Percentiles rank a stretch among this genome's conserved stretches.
Evolutionary conservation across 2,113 vertebrate genomes (phyloP).

Genomic region (Mola mola): DNA sequence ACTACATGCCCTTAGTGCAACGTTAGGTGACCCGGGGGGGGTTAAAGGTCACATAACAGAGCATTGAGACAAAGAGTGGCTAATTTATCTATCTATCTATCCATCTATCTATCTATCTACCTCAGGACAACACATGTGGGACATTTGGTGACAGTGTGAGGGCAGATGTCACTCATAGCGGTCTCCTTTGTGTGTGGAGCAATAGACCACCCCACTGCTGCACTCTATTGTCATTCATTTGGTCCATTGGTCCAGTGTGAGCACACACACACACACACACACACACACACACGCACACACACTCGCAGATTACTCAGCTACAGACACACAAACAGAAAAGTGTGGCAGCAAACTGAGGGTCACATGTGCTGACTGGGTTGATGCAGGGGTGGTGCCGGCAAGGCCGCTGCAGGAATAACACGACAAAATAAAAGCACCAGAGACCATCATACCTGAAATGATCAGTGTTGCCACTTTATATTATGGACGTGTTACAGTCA

Average conservation of each 20-base stretch:
- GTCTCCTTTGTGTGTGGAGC: conserved; percentile 79
- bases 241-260: conserved; percentile 64
- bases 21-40: conserved; percentile 34
- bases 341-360: neutral
- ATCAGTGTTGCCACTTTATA: neutral
- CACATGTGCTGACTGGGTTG: too few species aligned
- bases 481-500: neutral
- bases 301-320: neutral
- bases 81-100: conserved; percentile 37
- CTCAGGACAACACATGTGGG: conserved; percentile 55
- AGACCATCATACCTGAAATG: too few species aligned
- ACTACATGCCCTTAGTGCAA: conserved; percentile 7
- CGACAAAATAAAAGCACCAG: neutral
- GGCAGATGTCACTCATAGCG: conserved; percentile 83
- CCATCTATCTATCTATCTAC: conserved; percentile 19
- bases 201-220: conserved; percentile 79
- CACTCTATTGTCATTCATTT: conserved; percentile 87
- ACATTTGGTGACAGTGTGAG: conserved; percentile 80
- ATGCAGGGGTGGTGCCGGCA: neutral
- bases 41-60: conserved; percentile 67
- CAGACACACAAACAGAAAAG: neutral
- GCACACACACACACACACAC: neutral
- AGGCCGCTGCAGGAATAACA: neutral
- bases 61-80: conserved; percentile 49
- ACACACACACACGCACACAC: neutral